Percentiles rank a stretch among this genome's conserved stretches.
phyloP scores from a whole-genome alignment of 2,113 vertebrate genomes.

The Mus pahari region DNA sequence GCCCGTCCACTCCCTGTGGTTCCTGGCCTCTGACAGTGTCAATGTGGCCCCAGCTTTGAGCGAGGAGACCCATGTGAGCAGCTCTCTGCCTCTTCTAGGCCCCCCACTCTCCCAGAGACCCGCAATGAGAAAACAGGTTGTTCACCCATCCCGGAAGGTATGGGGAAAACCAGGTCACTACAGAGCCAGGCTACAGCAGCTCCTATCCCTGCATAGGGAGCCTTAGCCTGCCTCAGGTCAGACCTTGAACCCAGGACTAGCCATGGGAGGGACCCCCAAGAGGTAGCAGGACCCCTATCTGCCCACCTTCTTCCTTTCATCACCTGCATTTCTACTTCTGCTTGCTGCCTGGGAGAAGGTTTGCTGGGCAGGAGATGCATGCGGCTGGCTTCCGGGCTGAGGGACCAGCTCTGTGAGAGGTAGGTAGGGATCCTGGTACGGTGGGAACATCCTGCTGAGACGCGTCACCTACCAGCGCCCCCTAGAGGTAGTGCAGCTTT shows the following conservation, averaged over 20 bases:
- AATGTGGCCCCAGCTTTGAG: neutral
- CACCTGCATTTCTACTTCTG: conserved; percentile 44
- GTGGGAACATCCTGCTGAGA: neutral
- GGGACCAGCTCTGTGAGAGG: neutral
- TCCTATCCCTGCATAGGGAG: neutral
- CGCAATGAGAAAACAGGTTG: neutral
- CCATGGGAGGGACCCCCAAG: neutral
- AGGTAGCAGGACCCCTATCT: conserved; percentile 70
- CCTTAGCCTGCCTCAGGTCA: neutral
- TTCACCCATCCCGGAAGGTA: neutral
- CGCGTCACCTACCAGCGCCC: neutral
- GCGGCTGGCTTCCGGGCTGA: conserved; percentile 61
- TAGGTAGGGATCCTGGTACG: neutral
- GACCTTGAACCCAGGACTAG: neutral
- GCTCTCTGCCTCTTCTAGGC: neutral
- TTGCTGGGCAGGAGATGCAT: conserved; percentile 63
- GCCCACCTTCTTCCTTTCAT: neutral
- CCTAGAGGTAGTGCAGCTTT: neutral
- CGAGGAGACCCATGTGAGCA: neutral
- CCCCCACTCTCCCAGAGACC: neutral
- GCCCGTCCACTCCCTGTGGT: neutral
- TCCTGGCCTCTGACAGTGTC: neutral
- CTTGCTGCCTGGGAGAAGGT: conserved; percentile 56
- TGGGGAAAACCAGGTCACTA: neutral
- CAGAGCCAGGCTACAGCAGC: conserved; percentile 7